Percentiles rank a stretch among this genome's conserved stretches.
Evolutionary conservation across 2,797 vertebrate species (phyloP).

Genomic region (Pyrrhura leucotis): DNA sequence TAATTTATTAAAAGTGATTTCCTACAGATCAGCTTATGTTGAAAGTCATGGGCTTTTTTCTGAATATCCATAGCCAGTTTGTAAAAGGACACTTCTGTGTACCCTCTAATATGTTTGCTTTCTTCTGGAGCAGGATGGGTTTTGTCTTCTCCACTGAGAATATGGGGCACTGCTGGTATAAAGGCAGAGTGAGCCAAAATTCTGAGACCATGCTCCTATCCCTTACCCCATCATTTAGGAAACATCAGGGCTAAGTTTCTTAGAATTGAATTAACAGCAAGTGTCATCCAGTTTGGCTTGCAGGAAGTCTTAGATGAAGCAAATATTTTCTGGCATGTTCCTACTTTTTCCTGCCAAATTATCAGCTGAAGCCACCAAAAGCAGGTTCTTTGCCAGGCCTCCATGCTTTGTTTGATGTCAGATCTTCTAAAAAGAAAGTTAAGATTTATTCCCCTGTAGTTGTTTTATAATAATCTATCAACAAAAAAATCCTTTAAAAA

Average conservation of each 20-base stretch:
- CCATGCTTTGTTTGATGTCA: neutral
- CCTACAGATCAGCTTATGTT: neutral
- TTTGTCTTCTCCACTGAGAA: neutral
- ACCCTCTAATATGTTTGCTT: neutral
- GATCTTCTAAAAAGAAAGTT: neutral
- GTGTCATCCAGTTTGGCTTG: neutral
- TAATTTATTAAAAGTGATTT: neutral
- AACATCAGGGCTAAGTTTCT: neutral
- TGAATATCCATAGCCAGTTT: neutral
- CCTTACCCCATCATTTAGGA: neutral
- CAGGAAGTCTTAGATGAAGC: neutral
- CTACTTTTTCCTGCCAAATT: neutral
- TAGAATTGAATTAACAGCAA: neutral
- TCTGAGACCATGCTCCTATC: neutral
- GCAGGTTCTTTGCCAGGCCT: neutral
- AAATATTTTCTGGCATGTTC: neutral
- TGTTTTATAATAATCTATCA: neutral
- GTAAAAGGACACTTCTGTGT: neutral
- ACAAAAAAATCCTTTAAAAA: neutral
- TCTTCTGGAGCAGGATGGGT: neutral
- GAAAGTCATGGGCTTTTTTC: neutral
- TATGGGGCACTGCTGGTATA: neutral
- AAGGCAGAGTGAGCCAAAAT: neutral
- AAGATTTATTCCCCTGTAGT: neutral
- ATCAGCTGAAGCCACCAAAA: neutral